Percentiles rank a stretch among this genome's conserved stretches.
phyloP scores from a whole-genome alignment of 2,888 invertebrate genomes.

The Drosophila sordidula region DNA sequence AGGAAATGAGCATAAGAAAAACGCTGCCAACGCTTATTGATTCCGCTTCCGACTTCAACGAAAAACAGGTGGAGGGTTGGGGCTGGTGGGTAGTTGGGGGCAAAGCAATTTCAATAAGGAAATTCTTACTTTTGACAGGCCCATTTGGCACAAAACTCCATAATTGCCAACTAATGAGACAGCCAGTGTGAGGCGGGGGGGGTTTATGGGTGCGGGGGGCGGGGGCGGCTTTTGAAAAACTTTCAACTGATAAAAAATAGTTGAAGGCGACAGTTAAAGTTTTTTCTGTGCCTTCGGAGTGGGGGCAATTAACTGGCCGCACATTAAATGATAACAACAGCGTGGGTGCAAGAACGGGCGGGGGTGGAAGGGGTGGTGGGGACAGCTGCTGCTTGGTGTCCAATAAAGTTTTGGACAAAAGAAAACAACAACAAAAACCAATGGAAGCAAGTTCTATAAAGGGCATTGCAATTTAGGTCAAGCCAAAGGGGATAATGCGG shows the following conservation, averaged over 20 bases:
- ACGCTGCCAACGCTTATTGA: slow-evolving; percentile 49
- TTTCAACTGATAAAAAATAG: slow-evolving; percentile 66
- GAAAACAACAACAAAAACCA: slow-evolving; percentile 35
- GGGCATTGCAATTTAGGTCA: slow-evolving; percentile 68
- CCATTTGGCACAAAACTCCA: slow-evolving; percentile 45
- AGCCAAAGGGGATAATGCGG: slow-evolving; percentile 71
- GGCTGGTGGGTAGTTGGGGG: not conserved
- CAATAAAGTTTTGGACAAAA: slow-evolving; percentile 63
- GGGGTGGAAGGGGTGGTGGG: not conserved
- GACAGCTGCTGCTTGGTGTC: slow-evolving; percentile 22
- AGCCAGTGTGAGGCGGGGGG: not conserved
- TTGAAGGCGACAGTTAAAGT: slow-evolving; percentile 60
- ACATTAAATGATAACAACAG: slow-evolving; percentile 69
- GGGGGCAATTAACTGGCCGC: slow-evolving; percentile 70
- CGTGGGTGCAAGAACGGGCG: slow-evolving; percentile 4
- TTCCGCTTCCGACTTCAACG: slow-evolving; percentile 23
- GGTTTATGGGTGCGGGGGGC: not conserved
- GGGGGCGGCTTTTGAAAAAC: slow-evolving; percentile 24
- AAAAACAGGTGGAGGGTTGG: not conserved
- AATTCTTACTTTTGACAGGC: slow-evolving; percentile 66
- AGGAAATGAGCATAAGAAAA: slow-evolving; percentile 36
- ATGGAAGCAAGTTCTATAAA: slow-evolving; percentile 22
- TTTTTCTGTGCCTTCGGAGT: slow-evolving; percentile 24
- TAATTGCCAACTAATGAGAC: slow-evolving; percentile 66
- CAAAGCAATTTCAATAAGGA: slow-evolving; percentile 64